Base-by-base conservation (phyloP, 1,140 invertebrate species). In the Vollenhovia emeryi region DNA sequence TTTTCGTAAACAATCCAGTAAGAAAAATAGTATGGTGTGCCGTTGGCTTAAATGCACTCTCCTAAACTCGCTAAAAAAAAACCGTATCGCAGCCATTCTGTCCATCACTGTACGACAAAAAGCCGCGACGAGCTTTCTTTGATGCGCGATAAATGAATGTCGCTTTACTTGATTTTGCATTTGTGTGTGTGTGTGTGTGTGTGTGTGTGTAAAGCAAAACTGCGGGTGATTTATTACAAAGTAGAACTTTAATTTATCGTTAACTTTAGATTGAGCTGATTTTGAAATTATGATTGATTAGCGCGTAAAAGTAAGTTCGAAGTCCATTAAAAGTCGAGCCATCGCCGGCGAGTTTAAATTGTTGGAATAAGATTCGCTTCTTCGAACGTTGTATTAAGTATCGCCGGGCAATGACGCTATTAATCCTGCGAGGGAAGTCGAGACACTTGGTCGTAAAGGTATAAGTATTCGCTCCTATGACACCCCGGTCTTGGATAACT, bases 281-380 rank as follows among this genome's bases (percentile, higher is more conserved):
- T 80, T 71, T 21, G 64, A 11, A 43, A 71, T 71, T 71, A 71
- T 71, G 78, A 79, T 79, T 79, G 76, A 80, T 80, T 71, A 71
- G 36, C 24, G 78, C 27, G 36, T 71, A 71, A 80, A 80, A 71
- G 78, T 69, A 55, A 69, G 64, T 27, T 71, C 18, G 9, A 57
- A 80, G 78, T 43, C 36, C 64, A 71, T 80, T 80, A 71, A 80
- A 66, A 57, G 45, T 69, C 64, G 48, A 21, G 40, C 3, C 24
- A 27, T 57, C 62, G 64, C 30, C 33, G 64, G 13, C 48, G 27
- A 80, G 78, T 71, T 80, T 55, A 71, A 71, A 80, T 80, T 43
- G 48, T 40, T 68, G 68, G 50, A 82, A 57, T 57, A 73, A 73
- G 64, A 55, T 80, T 36, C 59, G 33, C 48, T n/a, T 69, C 45